Evolutionary conservation across 2,797 vertebrate species (phyloP).

Genomic region (Spatula versicolor): DNA sequence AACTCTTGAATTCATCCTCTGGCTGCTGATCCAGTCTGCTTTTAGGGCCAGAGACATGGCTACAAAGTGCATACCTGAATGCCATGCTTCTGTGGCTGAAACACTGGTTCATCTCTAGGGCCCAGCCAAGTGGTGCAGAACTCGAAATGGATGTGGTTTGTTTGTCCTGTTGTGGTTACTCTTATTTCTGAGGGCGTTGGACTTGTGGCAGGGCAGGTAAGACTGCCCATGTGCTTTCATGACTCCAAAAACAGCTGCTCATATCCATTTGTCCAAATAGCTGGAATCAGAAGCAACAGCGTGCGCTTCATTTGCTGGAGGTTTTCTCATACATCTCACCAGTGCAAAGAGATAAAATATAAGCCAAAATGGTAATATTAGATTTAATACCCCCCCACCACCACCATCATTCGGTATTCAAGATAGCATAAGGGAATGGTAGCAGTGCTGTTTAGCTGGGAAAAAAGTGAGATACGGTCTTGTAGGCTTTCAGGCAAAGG

Average conservation of each 20-base stretch:
- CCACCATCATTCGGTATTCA: neutral
- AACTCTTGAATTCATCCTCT: constrained; percentile 35
- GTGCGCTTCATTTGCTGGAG: constrained; percentile 42
- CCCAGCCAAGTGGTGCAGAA: constrained; percentile 57
- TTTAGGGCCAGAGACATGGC: constrained; percentile 45
- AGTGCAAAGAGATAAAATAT: neutral
- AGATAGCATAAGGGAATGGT: rapidly evolving
- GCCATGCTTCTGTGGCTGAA: constrained; percentile 40
- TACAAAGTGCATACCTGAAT: constrained; percentile 12
- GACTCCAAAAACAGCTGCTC: constrained; percentile 59
- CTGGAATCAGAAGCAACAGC: constrained; percentile 16
- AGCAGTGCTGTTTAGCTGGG: neutral
- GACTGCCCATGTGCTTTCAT: constrained; percentile 65
- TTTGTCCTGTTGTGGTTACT: constrained; percentile 64
- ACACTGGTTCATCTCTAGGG: constrained; percentile 69
- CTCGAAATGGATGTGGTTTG: constrained; percentile 54
- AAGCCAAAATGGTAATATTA: neutral
- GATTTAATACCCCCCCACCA: neutral
- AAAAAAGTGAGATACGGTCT: neutral
- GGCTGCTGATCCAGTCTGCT: constrained; percentile 23
- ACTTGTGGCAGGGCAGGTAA: constrained; percentile 72
- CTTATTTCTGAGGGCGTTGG: constrained; percentile 67
- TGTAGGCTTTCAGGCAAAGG: neutral
- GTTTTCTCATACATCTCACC: constrained; percentile 60
- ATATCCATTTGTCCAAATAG: constrained; percentile 49